Evolutionary conservation across 2,888 invertebrate genomes (phyloP), one percentile per base, ranked within the genome.

Genomic region (Adelognathus sp.): DNA sequence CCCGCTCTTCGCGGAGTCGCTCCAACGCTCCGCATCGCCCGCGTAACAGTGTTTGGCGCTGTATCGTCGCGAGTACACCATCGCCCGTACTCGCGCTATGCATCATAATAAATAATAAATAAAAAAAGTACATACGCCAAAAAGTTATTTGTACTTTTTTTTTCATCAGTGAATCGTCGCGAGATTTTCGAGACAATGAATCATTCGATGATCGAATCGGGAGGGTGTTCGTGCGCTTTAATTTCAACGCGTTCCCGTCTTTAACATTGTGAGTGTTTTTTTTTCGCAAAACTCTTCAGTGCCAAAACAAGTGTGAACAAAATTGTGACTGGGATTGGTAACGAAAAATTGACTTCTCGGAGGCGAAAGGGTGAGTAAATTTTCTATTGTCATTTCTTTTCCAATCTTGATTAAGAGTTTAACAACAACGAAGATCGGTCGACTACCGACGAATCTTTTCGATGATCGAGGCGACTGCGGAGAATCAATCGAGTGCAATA

Each of bases 351-450:
- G 41, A 78, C 46, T 61, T 71, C n/a, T 44, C 44, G 46, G 66
- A 80, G 70, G 69, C 73, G 82, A 85, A 87, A 86, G 87, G 87
- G 86, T 87, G 76, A 86, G 85, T 78, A 41, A 27, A 29, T 39
- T 29, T 27, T 27, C 16, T 56, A 1, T 31, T 31, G 16, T 71
- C 14, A 29, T 72, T 52, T 58, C 1, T 24, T 0, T 1, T 50
- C 9, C 3, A n/a, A n/a, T n/a, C n/a, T n/a, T n/a, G n/a, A n/a
- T n/a, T n/a, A n/a, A n/a, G 11, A 50, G 9, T 50, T 11, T 4
- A 41, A 9, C 21, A 21, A 50, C 50, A 5, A 24, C 11, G 24
- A 9, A 36, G 36, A 36, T 36, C 50, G n/a, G n/a, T 24, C n/a
- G 50, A 21, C 11, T 24, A 1, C 14, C 6, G 21, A 1, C n/a